These are phyloP conservation scores for Hylia prasina DNA, from an alignment of 2,113 vertebrate genomes.

Conservation along the genomic window DNA sequence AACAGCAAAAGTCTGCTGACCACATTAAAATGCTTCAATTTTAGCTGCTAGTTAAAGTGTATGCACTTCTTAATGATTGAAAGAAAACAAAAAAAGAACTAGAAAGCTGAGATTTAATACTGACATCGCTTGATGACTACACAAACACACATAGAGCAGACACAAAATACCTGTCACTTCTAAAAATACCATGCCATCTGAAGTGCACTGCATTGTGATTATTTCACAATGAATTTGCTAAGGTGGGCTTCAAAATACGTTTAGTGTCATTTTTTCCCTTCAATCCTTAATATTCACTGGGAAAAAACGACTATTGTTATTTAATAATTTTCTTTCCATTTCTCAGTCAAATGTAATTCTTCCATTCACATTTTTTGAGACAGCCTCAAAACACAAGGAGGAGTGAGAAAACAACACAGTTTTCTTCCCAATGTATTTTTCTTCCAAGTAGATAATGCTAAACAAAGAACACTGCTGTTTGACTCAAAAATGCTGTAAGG, in stretches of 20 bases:
- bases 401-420: background rate
- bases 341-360: background rate
- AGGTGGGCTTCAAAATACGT: background rate
- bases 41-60: background rate
- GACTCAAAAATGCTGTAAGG: background rate
- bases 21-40: background rate
- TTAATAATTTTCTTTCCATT: background rate
- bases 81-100: background rate
- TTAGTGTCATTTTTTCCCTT: background rate
- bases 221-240: background rate
- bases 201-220: background rate
- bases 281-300: background rate
- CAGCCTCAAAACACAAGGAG: background rate
- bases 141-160: background rate
- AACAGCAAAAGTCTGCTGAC: background rate
- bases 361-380: background rate
- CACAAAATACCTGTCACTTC: background rate
- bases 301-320: background rate
- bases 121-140: background rate
- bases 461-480: background rate
- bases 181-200: background rate
- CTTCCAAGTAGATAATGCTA: background rate
- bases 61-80: background rate
- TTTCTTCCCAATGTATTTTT: background rate
- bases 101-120: background rate